Base-by-base conservation (phyloP, 2,797 vertebrate genomes). In the Fistularia commersonii region DNA sequence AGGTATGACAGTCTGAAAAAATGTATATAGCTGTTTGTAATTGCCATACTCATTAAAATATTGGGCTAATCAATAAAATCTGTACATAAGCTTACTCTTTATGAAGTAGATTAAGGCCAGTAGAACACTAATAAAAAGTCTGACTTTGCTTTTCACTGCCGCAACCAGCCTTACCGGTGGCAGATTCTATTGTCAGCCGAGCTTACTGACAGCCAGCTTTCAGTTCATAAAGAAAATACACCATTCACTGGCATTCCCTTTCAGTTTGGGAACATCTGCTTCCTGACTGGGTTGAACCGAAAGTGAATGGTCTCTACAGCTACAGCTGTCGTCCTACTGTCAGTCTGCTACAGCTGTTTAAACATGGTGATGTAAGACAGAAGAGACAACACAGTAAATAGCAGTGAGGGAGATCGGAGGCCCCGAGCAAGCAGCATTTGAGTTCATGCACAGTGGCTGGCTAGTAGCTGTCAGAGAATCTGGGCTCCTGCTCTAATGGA, bases 321-420 rank as follows among this genome's bases (percentile, higher is more conserved):
- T 41, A 82, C 92, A 76, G 83, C 75, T 76, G 72, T 57, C 39
- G 1, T 55, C 42, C 44, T 42, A 3, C 60, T 51, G 69, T 76
- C 66, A 74, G 72, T 65, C 59, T 52, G 7, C 6, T 57, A 66
- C 79, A 87, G 83, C 81, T 87, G 82, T 83, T 80, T 69, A 87
- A 85, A 88, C 77, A 83, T 0, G 7, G 48, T 79, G 74, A 84
- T 10, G 45, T 60, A 57, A 62, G 23, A 0, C 6, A 3, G 7
- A 34, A 42, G 58, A 62, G 69, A 70, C 58, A 15, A 45, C 61
- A 48, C 50, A 32, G 56, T 66, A 37, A 79, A 78, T 58, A 63
- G 59, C 69, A 73, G 65, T 1, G 37, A 48, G 49, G 44, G 59
- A 41, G 35, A 15, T 55, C 37, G 54, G 35, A 72, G 59, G 72